phyloP scores from a whole-genome alignment of 1,140 invertebrate genomes.

The Drosophila suzukii region DNA sequence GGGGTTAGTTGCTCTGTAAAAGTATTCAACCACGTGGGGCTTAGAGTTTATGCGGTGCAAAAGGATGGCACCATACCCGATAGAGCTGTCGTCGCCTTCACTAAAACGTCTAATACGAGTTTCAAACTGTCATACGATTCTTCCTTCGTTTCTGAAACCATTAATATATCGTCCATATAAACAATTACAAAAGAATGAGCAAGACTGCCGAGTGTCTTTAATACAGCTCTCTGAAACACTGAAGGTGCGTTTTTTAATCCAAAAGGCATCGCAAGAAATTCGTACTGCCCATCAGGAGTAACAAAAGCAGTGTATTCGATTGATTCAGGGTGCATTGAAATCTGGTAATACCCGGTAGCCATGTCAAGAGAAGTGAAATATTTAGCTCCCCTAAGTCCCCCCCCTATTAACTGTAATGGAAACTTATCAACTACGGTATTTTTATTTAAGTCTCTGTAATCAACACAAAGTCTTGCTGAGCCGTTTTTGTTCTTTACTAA shows the following conservation, averaged over 20 bases:
- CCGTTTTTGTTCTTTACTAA: not conserved
- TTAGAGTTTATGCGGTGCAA: not conserved
- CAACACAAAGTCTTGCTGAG: not conserved
- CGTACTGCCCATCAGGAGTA: not conserved
- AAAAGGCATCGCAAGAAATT: not conserved
- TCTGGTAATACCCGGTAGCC: not conserved
- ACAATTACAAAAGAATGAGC: conserved; percentile 1
- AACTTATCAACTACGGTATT: not conserved
- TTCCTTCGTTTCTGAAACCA: not conserved
- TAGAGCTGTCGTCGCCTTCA: not conserved
- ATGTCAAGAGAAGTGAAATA: too few relatives aligned
- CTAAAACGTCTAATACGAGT: not conserved
- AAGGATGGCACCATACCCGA: not conserved
- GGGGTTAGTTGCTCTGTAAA: not conserved
- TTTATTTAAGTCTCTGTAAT: not conserved
- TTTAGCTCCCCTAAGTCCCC: too few relatives aligned
- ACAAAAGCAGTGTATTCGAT: not conserved
- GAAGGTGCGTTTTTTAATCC: too few relatives aligned
- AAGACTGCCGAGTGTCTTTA: not conserved
- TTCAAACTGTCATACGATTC: not conserved
- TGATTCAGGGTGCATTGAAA: not conserved
- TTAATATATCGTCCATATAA: not conserved
- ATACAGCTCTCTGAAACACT: too few relatives aligned
- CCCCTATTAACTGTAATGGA: not conserved
- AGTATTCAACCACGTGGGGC: not conserved